Conservation (phyloP, 2,113 vertebrate genomes). For the Progne subis region DNA sequence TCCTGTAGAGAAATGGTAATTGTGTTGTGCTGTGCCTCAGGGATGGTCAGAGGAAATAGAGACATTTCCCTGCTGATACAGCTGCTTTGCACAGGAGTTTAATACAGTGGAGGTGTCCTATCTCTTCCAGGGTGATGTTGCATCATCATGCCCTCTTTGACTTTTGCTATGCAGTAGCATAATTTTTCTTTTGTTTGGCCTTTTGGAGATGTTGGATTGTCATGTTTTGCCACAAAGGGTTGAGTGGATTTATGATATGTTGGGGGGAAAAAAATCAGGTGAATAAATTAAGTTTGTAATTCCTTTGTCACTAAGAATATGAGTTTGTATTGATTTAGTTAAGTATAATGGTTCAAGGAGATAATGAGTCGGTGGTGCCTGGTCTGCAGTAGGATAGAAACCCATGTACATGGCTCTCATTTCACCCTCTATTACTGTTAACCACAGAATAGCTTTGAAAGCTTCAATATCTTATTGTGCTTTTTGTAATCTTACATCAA, state of each 20-base stretch:
- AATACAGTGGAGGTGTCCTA: not conserved
- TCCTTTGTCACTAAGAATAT: not conserved
- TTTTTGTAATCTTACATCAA: constrained; percentile 43
- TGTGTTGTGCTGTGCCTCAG: not conserved
- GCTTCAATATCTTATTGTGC: not conserved
- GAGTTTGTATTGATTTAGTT: not conserved
- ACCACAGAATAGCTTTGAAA: not conserved
- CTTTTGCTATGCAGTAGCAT: not conserved
- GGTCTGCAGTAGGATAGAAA: not conserved
- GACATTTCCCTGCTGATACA: not conserved
- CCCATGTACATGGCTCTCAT: not conserved
- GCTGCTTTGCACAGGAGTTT: not conserved
- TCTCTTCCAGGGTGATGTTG: not conserved
- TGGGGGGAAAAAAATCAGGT: not conserved
- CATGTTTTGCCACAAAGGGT: not conserved
- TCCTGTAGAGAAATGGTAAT: not conserved
- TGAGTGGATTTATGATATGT: not conserved
- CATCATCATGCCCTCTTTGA: fast-evolving
- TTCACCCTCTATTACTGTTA: not conserved
- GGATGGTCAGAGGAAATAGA: not conserved
- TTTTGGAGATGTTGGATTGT: not conserved
- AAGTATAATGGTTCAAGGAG: not conserved
- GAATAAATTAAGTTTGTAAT: not conserved
- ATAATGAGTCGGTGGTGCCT: not conserved
- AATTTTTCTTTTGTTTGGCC: not conserved